These are phyloP conservation scores for Cybosia mesomella DNA, from an alignment of 2,888 invertebrate genomes.

Conservation along the genomic window DNA sequence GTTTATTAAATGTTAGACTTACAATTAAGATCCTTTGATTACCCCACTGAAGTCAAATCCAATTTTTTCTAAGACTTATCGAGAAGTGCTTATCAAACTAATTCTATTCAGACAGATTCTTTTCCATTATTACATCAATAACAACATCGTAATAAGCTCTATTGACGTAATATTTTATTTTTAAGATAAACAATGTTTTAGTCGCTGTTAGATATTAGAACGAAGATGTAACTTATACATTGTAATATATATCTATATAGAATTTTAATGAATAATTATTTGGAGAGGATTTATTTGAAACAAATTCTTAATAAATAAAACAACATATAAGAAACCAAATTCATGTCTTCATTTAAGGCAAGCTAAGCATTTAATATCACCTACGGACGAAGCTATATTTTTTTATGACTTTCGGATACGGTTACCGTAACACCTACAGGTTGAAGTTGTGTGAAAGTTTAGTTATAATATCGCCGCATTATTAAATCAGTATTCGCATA, in stretches of 20 bases:
- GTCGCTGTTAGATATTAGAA: neutral
- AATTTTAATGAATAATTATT: neutral
- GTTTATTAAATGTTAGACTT: neutral
- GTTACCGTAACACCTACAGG: neutral
- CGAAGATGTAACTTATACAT: too few species aligned
- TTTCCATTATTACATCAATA: neutral
- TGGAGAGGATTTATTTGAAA: neutral
- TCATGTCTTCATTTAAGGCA: conserved; percentile 16
- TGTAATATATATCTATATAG: too few species aligned
- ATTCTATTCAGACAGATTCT: neutral
- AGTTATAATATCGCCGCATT: neutral
- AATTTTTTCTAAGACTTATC: neutral
- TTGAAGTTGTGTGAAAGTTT: conserved; percentile 2
- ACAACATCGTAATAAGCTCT: neutral
- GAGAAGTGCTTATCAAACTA: neutral
- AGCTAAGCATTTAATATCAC: conserved; percentile 3
- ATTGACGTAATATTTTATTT: neutral
- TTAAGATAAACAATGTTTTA: neutral
- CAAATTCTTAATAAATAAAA: neutral
- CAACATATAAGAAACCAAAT: conserved; percentile 4
- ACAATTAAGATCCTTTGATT: neutral
- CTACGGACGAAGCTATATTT: conserved; percentile 6
- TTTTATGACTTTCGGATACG: conserved; percentile 2
- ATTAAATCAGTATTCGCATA: neutral
- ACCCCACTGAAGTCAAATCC: neutral